These are phyloP conservation scores for Neolamprologus hecqui DNA, from an alignment of 2,113 vertebrate genomes.

Conservation along the genomic window DNA sequence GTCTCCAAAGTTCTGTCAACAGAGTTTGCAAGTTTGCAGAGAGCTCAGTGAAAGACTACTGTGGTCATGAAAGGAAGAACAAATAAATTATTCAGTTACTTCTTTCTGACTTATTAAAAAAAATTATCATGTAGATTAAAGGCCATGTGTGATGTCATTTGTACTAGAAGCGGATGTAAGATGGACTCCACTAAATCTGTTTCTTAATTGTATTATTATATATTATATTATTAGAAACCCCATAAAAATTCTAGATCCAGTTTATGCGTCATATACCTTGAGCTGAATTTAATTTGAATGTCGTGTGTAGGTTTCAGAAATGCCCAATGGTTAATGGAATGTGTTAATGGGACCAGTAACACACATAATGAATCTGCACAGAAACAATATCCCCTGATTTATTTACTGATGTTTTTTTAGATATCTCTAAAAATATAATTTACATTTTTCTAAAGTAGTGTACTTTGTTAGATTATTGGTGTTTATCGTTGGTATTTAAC, in stretches of 20 bases:
- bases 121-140: neutral
- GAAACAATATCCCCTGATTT: neutral
- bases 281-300: neutral
- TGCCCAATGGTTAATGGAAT: neutral
- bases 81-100: neutral
- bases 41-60: neutral
- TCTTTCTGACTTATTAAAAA: neutral
- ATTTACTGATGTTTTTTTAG: rapidly evolving
- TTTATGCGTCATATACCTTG: rapidly evolving
- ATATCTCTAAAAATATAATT: neutral
- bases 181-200: neutral
- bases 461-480: rapidly evolving
- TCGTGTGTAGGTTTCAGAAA: neutral
- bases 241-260: rapidly evolving
- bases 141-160: neutral
- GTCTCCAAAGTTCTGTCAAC: neutral
- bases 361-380: rapidly evolving
- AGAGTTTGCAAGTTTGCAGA: rapidly evolving
- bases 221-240: neutral
- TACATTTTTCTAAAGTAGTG: rapidly evolving
- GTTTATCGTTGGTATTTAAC: neutral
- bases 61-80: neutral
- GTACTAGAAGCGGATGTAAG: neutral
- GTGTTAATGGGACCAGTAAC: neutral
- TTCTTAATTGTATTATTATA: neutral